Percentiles rank a stretch among this genome's conserved stretches.
These are phyloP conservation scores for Tolypeutes matacus DNA, from an alignment of 2,797 vertebrate species.

Conservation along the genomic window DNA sequence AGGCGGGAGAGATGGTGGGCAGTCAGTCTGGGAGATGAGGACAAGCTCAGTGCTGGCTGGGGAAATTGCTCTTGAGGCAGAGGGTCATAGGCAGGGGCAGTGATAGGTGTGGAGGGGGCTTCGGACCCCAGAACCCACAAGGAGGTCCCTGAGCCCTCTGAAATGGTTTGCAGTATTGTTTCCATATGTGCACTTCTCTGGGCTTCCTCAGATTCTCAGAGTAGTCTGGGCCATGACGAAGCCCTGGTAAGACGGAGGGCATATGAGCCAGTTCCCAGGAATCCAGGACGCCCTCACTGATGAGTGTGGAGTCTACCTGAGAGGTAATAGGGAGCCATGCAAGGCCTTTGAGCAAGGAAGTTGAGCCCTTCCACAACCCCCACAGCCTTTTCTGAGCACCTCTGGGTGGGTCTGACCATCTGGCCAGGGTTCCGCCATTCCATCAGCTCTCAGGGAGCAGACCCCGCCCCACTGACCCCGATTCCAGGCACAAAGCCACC, in stretches of 20 bases:
- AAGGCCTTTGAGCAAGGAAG: not conserved
- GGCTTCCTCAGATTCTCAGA: not conserved
- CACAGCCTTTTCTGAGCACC: not conserved
- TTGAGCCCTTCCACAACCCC: fast-evolving
- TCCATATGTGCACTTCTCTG: not conserved
- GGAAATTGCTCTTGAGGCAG: not conserved
- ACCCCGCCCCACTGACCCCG: fast-evolving
- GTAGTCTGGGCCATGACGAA: too few species aligned
- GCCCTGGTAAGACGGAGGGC: not conserved
- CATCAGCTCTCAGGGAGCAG: not conserved
- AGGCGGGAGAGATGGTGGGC: fast-evolving
- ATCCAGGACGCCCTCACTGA: not conserved
- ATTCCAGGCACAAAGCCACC: not conserved
- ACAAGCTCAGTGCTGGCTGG: not conserved
- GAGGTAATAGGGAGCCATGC: not conserved
- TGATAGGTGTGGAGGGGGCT: too few species aligned
- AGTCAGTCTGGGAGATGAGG: not conserved
- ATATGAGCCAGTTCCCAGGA: too few species aligned
- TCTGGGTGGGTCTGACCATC: too few species aligned
- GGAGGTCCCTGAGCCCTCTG: not conserved
- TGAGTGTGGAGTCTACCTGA: not conserved
- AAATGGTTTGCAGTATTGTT: not conserved
- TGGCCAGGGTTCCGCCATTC: not conserved
- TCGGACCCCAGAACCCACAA: too few species aligned
- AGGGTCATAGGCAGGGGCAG: too few species aligned